Evolutionary conservation across 2,113 vertebrate genomes (phyloP), one percentile per base, ranked within the genome.

Genomic region (Ammodytes dubius): DNA sequence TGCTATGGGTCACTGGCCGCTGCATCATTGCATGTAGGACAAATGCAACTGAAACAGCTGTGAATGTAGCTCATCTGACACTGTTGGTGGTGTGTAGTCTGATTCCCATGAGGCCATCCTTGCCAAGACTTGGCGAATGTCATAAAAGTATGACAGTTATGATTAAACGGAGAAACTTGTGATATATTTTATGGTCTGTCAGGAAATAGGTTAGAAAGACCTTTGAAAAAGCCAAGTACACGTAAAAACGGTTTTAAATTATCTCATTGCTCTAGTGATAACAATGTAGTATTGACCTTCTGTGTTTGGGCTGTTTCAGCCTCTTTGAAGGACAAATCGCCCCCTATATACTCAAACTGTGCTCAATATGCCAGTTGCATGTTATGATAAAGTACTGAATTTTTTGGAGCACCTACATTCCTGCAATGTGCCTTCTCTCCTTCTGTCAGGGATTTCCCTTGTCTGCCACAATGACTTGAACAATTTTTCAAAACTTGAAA

Each of bases 31-130:
- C 77, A 82, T 90, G 83, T 89, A 89, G 89, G 89, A 90, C 87
- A 89, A 88, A 87, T 68, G 85, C 72, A 87, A 86, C 88, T 74
- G 77, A 86, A 87, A 87, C 84, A 90, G 82, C 77, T 86, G 73
- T 86, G 83, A 83, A 70, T 86, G 72, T 68, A 85, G 83, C 17
- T 87, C 66, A 67, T 72, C 17, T 45, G 81, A 81, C 71, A 52
- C 77, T 17, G 83, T 74, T n/a, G 1, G 83, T 87, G 85, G 82
- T 77, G 8, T 47, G n/a, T 39, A 70, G 72, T 88, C 64, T 76
- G 85, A 91, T 87, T 90, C 83, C 87, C 89, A 70, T n/a, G 77
- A 85, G 81, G 54, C 84, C 77, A 59, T 72, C 75, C 61, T 10
- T 75, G 80, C 80, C 87, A 27, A 70, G 86, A 84, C 42, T 70